These are phyloP conservation scores for Sylvia borin DNA, from an alignment of 2,797 vertebrate genomes.

Conservation along the genomic window DNA sequence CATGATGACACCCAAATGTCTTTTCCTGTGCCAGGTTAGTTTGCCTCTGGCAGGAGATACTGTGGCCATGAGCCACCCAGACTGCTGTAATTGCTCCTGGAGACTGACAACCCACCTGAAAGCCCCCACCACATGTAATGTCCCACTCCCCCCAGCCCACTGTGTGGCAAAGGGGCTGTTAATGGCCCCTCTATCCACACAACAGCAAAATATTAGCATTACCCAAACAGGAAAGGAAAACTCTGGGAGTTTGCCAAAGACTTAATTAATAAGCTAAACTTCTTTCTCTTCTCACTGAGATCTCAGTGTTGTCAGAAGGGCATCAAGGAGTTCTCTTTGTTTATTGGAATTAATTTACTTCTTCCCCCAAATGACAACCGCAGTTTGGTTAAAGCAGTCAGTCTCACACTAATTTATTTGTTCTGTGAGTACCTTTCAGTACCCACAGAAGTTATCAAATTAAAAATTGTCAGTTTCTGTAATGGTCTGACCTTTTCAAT, in stretches of 20 bases:
- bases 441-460: constrained; percentile 69
- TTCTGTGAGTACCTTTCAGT: constrained; percentile 49
- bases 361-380: constrained; percentile 40
- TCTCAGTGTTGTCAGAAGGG: constrained; percentile 13
- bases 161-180: background rate
- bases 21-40: background rate
- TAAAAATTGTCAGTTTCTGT: constrained; percentile 72
- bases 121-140: background rate
- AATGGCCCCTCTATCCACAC: background rate
- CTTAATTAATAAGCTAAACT: constrained; percentile 63
- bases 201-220: background rate
- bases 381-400: constrained; percentile 36
- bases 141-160: background rate
- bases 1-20: background rate
- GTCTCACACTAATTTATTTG: constrained; percentile 68
- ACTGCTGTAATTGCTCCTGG: background rate
- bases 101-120: background rate
- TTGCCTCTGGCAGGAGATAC: background rate
- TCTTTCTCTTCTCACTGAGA: constrained; percentile 1
- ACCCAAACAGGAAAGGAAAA: constrained; percentile 16
- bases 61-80: background rate
- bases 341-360: constrained; percentile 63
- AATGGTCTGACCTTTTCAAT: constrained; percentile 66
- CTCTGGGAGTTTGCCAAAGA: constrained; percentile 18
- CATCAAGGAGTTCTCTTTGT: constrained; percentile 37